phyloP scores from a whole-genome alignment of 1,140 invertebrate species.

The Goniozus legneri region DNA sequence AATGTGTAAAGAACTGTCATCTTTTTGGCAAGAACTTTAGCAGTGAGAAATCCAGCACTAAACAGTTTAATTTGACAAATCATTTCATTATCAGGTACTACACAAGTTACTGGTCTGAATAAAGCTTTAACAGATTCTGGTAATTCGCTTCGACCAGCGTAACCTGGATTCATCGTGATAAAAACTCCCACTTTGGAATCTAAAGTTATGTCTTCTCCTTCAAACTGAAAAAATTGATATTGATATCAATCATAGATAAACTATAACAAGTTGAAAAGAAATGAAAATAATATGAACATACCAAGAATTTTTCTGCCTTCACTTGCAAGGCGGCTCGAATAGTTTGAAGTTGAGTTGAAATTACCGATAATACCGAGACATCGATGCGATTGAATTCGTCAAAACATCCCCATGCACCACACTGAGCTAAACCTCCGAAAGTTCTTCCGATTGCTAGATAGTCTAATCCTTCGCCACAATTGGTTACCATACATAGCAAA shows the following conservation, averaged over 20 bases:
- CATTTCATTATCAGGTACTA: conserved; percentile 83
- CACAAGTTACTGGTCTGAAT: conserved; percentile 86
- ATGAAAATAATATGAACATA: conserved; percentile 40
- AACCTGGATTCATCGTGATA: conserved; percentile 92
- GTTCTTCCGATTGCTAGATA: conserved; percentile 82
- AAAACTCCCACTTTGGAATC: conserved; percentile 86
- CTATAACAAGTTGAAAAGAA: no score
- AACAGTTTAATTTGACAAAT: conserved; percentile 90
- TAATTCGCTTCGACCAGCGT: conserved; percentile 83
- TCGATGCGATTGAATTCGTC: conserved; percentile 92
- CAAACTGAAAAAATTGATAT: conserved; percentile 63
- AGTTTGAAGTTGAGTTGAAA: conserved; percentile 85
- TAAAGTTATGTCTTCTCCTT: conserved; percentile 76
- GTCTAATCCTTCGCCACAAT: conserved; percentile 91
- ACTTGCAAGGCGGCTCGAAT: conserved; percentile 78
- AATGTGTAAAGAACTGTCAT: conserved; percentile 88
- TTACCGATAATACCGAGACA: conserved; percentile 84
- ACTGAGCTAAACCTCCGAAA: conserved; percentile 68
- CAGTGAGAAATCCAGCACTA: conserved; percentile 83
- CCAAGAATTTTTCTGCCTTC: conserved; percentile 70
- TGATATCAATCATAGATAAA: conserved; percentile 3
- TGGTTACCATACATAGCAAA: conserved; percentile 83
- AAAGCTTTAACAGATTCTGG: conserved; percentile 88
- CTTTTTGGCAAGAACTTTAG: conserved; percentile 86
- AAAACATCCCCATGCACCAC: conserved; percentile 86